Conservation (phyloP, 2,113 vertebrate genomes). For the Eolophus roseicapilla region DNA sequence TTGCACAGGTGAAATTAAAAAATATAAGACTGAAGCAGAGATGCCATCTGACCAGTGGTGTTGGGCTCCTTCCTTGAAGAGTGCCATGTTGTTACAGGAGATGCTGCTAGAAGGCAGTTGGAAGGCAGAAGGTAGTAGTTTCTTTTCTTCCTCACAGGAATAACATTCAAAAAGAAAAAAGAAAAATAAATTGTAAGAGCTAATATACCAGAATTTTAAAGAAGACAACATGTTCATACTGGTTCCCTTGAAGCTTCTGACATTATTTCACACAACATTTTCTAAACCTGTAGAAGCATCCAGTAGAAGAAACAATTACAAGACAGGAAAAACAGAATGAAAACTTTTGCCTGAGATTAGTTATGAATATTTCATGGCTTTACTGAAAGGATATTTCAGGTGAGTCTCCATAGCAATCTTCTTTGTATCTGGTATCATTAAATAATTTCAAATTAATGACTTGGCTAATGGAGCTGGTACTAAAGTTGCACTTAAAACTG, state of each 20-base stretch:
- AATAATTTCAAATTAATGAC: slow-evolving; percentile 15
- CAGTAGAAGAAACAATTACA: neutral
- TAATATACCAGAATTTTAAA: neutral
- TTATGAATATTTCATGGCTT: slow-evolving; percentile 39
- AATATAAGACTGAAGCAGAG: neutral
- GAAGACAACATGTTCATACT: neutral
- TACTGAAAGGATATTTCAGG: slow-evolving; percentile 18
- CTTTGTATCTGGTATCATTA: neutral
- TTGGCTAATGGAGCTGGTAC: neutral
- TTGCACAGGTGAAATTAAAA: neutral
- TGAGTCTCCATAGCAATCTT: slow-evolving; percentile 37
- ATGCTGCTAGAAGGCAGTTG: neutral
- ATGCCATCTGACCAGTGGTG: neutral
- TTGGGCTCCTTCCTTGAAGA: neutral
- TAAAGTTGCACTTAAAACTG: neutral
- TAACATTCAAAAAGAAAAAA: neutral
- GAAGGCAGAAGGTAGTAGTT: neutral
- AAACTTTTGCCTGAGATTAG: neutral
- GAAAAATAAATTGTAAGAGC: neutral
- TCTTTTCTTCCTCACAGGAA: neutral
- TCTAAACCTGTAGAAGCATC: neutral
- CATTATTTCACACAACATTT: neutral
- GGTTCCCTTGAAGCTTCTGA: slow-evolving; percentile 15
- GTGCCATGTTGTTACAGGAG: neutral
- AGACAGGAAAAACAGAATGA: neutral